Conservation (phyloP, 2,113 vertebrate genomes). For the Anseranas semipalmata region DNA sequence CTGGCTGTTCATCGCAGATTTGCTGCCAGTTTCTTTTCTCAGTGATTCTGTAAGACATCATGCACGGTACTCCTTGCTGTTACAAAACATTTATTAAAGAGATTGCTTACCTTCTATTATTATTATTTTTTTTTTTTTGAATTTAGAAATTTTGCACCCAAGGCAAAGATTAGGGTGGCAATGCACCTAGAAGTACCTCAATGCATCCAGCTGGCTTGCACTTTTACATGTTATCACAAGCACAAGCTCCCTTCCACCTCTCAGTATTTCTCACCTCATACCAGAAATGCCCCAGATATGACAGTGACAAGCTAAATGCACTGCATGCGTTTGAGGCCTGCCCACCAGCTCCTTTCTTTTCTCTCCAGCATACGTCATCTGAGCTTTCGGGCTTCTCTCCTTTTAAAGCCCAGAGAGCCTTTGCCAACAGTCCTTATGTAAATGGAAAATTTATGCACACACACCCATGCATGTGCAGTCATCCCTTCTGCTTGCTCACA, state of each 20-base stretch:
- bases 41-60: too few relatives aligned
- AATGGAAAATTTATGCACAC: conserved; percentile 51
- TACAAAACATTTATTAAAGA: neutral
- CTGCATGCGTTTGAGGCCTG: neutral
- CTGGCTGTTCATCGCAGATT: neutral
- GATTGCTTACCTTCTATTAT: neutral
- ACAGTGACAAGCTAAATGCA: neutral
- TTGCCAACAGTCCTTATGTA: conserved; percentile 37
- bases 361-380: neutral
- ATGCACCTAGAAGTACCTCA: neutral
- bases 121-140: neutral
- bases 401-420: neutral
- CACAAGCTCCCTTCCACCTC: neutral
- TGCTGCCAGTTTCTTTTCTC: neutral
- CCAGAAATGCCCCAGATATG: neutral
- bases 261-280: neutral
- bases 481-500: conserved; percentile 37
- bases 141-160: neutral
- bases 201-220: neutral
- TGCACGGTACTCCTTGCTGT: neutral
- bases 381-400: neutral
- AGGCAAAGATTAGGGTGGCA: neutral
- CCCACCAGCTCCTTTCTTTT: conserved; percentile 6
- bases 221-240: neutral
- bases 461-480: conserved; percentile 37